Base-by-base conservation (phyloP, 1,140 invertebrate genomes). In the Aphaenogaster floridana region DNA sequence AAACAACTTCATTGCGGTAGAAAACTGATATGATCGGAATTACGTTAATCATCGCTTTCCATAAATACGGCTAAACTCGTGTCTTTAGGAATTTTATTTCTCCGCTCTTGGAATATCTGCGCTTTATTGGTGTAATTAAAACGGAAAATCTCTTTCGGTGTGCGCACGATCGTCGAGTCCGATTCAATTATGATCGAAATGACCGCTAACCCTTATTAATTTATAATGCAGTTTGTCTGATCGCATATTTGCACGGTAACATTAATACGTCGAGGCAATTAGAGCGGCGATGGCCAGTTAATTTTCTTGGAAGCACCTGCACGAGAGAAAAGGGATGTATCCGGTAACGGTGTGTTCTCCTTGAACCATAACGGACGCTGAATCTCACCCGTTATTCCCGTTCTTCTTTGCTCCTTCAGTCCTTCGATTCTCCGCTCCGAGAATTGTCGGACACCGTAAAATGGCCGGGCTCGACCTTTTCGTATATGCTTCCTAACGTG, bases 271-370 rank as follows among this genome's bases (percentile, higher is more conserved):
- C 59, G 76, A n/a, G 21, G 79, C 39, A 71, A 83, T 83, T 74
- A 61, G 68, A 48, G 54, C 54, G 54, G 57, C 69, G 39, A 54
- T 28, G 66, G 59, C 45, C 45, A 3, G 42, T 68, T 59, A 61
- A 54, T 72, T 71, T 79, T 76, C 72, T 71, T 5, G 52, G 34
- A 61, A 57, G 57, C 63, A 79, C 39, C 66, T 84, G 78, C 63
- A 57, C 71, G 34, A 54, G 84, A 80, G 85, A 78, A 90, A 89
- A 80, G 83, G 90, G 87, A 54, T 88, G 78, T 87, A 89, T 83
- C 88, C 85, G 92, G 93, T 92, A 92, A 94, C 92, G 93, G 90
- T 88, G 90, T 76, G 87, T 91, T 94, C 89, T 92, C 92, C 93
- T 93, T 94, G 92, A 93, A 92, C 88, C 89, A 91, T 88, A 91